Percentiles rank a stretch among this genome's conserved stretches.
phyloP scores from a whole-genome alignment of 2,113 vertebrate genomes.

The Alethe castanea region DNA sequence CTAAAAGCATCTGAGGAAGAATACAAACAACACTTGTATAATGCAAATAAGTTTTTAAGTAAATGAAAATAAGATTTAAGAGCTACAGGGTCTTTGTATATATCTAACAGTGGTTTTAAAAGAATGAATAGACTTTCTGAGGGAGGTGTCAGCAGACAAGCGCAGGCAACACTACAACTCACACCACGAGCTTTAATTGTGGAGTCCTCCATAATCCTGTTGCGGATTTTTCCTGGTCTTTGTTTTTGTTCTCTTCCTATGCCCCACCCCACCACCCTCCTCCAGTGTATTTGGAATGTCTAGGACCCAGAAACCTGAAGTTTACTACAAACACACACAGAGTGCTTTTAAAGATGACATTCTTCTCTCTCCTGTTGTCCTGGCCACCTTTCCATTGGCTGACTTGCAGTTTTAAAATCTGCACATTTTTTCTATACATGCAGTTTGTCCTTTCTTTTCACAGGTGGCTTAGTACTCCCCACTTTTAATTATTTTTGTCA shows the following conservation, averaged over 20 bases:
- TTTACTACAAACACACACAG: not conserved
- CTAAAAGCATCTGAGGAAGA: not conserved
- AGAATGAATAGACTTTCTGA: not conserved
- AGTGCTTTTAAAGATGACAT: not conserved
- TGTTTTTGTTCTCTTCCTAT: not conserved
- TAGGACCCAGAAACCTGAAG: not conserved
- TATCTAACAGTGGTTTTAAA: not conserved
- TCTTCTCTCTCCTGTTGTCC: not conserved
- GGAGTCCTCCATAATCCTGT: not conserved
- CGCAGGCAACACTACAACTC: not conserved
- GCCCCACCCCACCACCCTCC: accelerated
- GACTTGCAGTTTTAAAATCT: not conserved
- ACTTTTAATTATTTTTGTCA: not conserved
- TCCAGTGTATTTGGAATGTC: not conserved
- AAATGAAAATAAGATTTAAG: not conserved
- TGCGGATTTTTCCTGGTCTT: not conserved
- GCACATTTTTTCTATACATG: not conserved
- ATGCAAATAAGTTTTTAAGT: not conserved
- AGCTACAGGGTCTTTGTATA: not conserved
- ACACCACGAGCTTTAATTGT: not conserved
- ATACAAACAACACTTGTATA: not conserved
- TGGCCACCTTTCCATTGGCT: not conserved
- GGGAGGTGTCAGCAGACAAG: not conserved
- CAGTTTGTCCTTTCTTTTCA: not conserved
- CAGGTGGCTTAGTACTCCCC: not conserved